Base-by-base conservation (phyloP, 23 tunicate genomes). In the Ciona savignyi region DNA sequence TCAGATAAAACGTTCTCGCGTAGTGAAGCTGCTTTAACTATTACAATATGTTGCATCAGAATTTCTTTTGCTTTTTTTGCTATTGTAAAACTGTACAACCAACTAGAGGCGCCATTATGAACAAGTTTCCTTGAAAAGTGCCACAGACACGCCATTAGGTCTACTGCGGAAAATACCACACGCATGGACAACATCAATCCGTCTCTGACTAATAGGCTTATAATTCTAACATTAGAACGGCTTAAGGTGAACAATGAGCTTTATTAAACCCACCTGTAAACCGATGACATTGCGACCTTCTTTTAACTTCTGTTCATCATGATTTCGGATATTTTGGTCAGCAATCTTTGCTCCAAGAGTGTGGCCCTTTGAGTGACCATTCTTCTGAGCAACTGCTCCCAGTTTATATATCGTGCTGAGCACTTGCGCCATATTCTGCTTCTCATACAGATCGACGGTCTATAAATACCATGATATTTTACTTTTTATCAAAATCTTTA, bases 381-480 rank as follows among this genome's bases (percentile, higher is more conserved):
- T 74, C 11, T 68, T 33, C 23, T 25, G 32, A 1, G 97, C 86
- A 4, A 34, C 79, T 33, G 78, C 29, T 30, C 83, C 73, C 23
- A 90, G 78, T 30, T 81, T 64, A 32, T 25, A 70, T 20, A 90
- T 26, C 48, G 91, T 79, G 63, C 29, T 75, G 33, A 48, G 70
- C 4, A 90, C 97, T 74, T 90, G 97, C 2, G 72, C 65, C 81
- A 90, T 29, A 56, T 90, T 90, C 27, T 29, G 63, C 32, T 35
- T 74, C 62, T 90, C 97, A 34, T 79, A 73, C 31, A 90, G 48
- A 69, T 90, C 90, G 22, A 90, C 97, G 11, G 97, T 90, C 97
- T 90, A 78, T 9, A 78, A 72, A 49, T 49, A 11, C 19, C 20
- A 15, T 15, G 15, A 49, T 11, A 49, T 11, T 49, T 11, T 49